These are phyloP conservation scores for Ctena decussata DNA, from an alignment of 2,888 invertebrate genomes.

Conservation along the genomic window DNA sequence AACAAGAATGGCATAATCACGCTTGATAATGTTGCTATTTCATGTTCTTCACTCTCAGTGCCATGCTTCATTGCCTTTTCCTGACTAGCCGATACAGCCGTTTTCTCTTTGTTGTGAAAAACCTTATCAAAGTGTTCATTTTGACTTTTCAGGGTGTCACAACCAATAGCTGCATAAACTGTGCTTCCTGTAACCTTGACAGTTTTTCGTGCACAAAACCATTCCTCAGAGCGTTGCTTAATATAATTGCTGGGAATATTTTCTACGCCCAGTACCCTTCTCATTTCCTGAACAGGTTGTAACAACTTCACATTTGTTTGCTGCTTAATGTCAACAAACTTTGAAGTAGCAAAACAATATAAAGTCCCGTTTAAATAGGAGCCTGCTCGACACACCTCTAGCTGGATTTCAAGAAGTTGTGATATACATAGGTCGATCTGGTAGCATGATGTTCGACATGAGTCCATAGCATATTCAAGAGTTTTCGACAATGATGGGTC, in stretches of 20 bases:
- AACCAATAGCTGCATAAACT: constrained; percentile 20
- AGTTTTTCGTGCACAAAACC: not conserved
- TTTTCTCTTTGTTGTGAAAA: not conserved
- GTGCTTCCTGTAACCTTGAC: constrained; percentile 29
- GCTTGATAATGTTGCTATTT: constrained; percentile 32
- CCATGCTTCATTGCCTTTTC: constrained; percentile 26
- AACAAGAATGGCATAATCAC: constrained; percentile 26
- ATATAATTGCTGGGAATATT: not conserved
- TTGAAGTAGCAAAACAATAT: not conserved
- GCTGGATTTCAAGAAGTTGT: constrained; percentile 1
- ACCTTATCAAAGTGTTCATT: constrained; percentile 26
- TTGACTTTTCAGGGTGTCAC: constrained; percentile 20
- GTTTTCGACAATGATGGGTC: constrained; percentile 13
- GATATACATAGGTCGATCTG: not conserved
- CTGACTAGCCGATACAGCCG: not conserved
- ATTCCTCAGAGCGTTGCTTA: constrained; percentile 12
- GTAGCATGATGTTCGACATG: constrained; percentile 12
- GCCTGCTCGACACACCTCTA: not conserved
- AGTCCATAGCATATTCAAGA: constrained; percentile 19
- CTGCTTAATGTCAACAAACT: not conserved
- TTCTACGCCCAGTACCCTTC: not conserved
- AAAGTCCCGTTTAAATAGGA: not conserved
- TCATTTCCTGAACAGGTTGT: not conserved
- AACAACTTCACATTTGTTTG: not conserved
- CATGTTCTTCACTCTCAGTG: constrained; percentile 7